A percentile compares a stretch with the other conserved stretches of the same genome.
These are phyloP conservation scores for Paracanthobrama guichenoti DNA, from an alignment of 2,113 vertebrate genomes.

Conservation along the genomic window DNA sequence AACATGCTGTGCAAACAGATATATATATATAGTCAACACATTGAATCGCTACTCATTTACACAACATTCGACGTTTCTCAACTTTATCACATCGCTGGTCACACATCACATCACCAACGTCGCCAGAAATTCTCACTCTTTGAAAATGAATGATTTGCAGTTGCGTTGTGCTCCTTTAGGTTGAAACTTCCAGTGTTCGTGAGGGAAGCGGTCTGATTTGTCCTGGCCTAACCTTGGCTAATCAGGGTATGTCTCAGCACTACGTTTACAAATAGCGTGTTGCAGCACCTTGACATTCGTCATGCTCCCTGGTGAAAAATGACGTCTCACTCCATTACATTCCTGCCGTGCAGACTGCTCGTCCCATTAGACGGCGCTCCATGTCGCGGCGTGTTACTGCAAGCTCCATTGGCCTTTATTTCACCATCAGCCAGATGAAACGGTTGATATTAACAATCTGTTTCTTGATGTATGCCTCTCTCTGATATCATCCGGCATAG, in stretches of 20 bases:
- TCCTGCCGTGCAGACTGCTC: slow-evolving; percentile 73
- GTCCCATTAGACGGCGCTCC: slow-evolving; percentile 76
- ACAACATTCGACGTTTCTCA: neutral
- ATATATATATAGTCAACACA: neutral
- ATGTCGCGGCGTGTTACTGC: slow-evolving; percentile 77
- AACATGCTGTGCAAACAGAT: too few relatives aligned
- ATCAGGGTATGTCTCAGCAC: slow-evolving; percentile 70
- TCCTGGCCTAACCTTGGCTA: slow-evolving; percentile 57
- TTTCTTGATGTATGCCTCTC: slow-evolving; percentile 78
- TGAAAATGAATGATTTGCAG: neutral
- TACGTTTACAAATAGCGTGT: slow-evolving; percentile 73
- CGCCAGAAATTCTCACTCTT: neutral
- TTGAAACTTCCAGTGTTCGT: neutral
- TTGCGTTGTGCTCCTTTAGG: neutral
- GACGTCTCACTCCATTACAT: slow-evolving; percentile 81
- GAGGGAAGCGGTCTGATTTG: slow-evolving; percentile 30
- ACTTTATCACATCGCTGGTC: neutral
- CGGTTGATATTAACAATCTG: slow-evolving; percentile 84
- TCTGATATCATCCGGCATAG: slow-evolving; percentile 55
- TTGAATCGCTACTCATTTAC: neutral
- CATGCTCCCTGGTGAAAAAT: slow-evolving; percentile 76
- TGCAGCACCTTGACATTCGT: slow-evolving; percentile 76
- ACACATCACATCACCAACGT: neutral
- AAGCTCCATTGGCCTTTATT: slow-evolving; percentile 85
- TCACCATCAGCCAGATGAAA: slow-evolving; percentile 81